A percentile compares a stretch with the other conserved stretches of the same genome.
Conservation (phyloP, 2,888 invertebrate genomes). For the Maniola hyperantus region DNA sequence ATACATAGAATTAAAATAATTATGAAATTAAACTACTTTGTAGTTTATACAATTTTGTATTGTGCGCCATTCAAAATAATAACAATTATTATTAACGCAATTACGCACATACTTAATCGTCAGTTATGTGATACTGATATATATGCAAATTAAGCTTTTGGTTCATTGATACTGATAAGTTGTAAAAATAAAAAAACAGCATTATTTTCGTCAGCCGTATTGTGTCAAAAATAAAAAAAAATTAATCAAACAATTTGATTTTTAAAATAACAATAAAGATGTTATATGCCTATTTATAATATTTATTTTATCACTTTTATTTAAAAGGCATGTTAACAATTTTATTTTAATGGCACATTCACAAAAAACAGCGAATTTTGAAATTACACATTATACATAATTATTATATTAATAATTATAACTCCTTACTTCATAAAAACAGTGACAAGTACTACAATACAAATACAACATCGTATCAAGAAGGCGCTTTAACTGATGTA, state of each 20-base stretch:
- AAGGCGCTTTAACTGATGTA: slow-evolving; percentile 35
- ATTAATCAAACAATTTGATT: background rate
- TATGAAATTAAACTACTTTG: background rate
- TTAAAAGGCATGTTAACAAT: slow-evolving; percentile 34
- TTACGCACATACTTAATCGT: background rate
- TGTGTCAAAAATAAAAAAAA: no score
- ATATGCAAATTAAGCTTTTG: no score
- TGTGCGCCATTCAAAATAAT: slow-evolving; percentile 5
- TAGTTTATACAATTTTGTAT: background rate
- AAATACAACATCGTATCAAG: slow-evolving; percentile 31
- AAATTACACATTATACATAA: slow-evolving; percentile 27
- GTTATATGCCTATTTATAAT: slow-evolving; percentile 3
- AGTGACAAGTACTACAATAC: slow-evolving; percentile 31
- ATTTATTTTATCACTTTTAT: slow-evolving; percentile 35
- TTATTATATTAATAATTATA: slow-evolving; percentile 19
- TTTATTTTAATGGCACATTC: slow-evolving; percentile 37
- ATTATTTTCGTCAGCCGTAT: background rate
- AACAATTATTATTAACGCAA: background rate
- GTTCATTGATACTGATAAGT: background rate
- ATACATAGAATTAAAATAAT: background rate
- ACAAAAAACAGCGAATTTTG: slow-evolving; percentile 31
- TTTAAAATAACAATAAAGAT: background rate
- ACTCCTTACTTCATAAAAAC: slow-evolving; percentile 34
- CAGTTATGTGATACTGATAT: background rate
- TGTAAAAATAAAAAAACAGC: background rate